These are phyloP conservation scores for Chondrosia reniformis DNA, from an alignment of 37 sponge, comb jelly and placozoan species.

Conservation along the genomic window DNA sequence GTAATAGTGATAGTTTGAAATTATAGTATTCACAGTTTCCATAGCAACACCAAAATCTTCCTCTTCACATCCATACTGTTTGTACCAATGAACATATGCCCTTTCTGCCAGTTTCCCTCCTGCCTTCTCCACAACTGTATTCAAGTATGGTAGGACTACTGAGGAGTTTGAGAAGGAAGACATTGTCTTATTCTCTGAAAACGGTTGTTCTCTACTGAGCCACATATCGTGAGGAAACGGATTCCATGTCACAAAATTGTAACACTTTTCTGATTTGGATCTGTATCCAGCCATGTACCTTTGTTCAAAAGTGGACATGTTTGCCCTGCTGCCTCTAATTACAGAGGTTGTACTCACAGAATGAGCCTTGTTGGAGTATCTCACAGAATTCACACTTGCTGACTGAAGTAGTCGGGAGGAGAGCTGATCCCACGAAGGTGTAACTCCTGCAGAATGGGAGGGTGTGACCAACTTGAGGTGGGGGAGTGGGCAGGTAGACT, in stretches of 20 bases:
- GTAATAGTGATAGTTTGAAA: slow-evolving; percentile 4
- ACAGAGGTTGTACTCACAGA: not conserved
- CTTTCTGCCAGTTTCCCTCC: slow-evolving; percentile 28
- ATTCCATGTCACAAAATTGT: slow-evolving; percentile 58
- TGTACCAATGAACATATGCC: slow-evolving; percentile 88
- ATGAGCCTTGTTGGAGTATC: not conserved
- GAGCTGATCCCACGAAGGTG: slow-evolving; percentile 38
- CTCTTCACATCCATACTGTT: slow-evolving; percentile 51
- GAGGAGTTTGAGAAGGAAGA: slow-evolving; percentile 46
- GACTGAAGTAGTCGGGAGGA: not conserved
- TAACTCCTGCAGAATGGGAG: not conserved
- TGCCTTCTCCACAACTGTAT: slow-evolving; percentile 32
- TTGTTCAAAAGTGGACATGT: not conserved
- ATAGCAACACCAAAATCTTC: slow-evolving; percentile 52
- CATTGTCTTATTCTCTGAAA: slow-evolving; percentile 25
- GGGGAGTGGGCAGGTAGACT: slow-evolving; percentile 51
- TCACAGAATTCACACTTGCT: not conserved
- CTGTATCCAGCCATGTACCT: not conserved
- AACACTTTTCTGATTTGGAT: slow-evolving; percentile 29
- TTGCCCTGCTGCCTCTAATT: not conserved
- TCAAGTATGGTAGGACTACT: slow-evolving; percentile 27
- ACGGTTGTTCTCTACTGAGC: slow-evolving; percentile 31
- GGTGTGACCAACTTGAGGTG: slow-evolving; percentile 49
- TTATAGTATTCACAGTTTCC: slow-evolving; percentile 27
- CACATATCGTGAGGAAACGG: slow-evolving; percentile 71